Evolutionary conservation across 2,797 vertebrate genomes (phyloP).

Genomic region (Xenopus petersii): DNA sequence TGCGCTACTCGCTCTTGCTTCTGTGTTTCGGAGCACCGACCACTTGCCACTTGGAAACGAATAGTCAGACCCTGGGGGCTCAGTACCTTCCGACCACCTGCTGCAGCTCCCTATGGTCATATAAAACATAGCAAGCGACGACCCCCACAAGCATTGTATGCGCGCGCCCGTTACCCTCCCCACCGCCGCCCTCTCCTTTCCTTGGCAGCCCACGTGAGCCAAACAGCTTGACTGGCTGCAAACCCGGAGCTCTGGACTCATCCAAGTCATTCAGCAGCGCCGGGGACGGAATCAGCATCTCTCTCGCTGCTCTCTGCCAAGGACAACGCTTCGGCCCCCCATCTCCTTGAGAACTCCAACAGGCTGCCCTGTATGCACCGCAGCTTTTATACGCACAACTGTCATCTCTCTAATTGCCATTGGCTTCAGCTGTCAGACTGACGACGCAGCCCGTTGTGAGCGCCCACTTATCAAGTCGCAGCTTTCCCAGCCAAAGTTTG

Average conservation of each 20-base stretch:
- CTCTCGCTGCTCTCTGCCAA: not conserved
- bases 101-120: not conserved
- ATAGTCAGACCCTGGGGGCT: too few species aligned
- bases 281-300: conserved; percentile 16
- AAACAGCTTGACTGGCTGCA: conserved; percentile 19
- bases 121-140: too few species aligned
- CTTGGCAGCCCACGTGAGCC: conserved; percentile 22
- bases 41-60: too few species aligned
- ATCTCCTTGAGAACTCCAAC: not conserved
- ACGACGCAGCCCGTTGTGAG: not conserved
- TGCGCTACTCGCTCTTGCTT: too few species aligned
- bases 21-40: too few species aligned
- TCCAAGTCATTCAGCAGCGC: conserved; percentile 33
- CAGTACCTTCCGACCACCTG: not conserved
- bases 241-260: conserved; percentile 4
- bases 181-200: conserved; percentile 2
- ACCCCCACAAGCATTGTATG: not conserved
- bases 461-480: not conserved
- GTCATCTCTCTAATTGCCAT: too few species aligned
- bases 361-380: not conserved
- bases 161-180: not conserved
- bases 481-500: not conserved
- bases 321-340: not conserved
- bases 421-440: not conserved
- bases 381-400: too few species aligned